phyloP scores from a whole-genome alignment of 1,140 invertebrate genomes.

The Physella acuta region DNA sequence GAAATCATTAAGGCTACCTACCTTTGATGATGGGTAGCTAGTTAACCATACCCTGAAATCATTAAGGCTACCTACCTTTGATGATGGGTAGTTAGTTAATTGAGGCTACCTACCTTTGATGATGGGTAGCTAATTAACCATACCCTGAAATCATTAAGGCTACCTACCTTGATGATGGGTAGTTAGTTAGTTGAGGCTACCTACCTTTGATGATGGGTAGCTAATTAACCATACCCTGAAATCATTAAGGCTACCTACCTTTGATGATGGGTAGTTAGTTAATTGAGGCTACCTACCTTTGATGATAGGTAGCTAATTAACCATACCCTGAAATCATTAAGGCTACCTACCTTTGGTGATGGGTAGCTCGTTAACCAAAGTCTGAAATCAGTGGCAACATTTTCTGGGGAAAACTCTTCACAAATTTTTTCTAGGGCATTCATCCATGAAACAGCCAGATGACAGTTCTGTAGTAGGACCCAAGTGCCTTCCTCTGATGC shows the following conservation, averaged over 20 bases:
- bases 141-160: constrained; percentile 58
- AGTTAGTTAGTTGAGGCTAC: no score
- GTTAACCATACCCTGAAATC: constrained; percentile 61
- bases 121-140: constrained; percentile 62
- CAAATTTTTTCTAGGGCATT: constrained; percentile 62
- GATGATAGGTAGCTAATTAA: no score
- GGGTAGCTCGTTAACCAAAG: constrained; percentile 62
- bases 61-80: no score
- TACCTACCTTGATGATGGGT: no score
- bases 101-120: constrained; percentile 57
- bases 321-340: no score
- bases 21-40: constrained; percentile 60
- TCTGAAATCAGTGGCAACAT: constrained; percentile 55
- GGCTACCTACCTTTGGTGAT: constrained; percentile 57
- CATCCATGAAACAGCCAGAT: constrained; percentile 93
- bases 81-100: no score
- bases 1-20: no score
- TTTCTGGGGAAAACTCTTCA: constrained; percentile 55
- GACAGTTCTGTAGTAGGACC: constrained; percentile 95
- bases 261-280: no score
- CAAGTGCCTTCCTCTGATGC: constrained; percentile 65
- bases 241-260: no score
- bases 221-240: no score
- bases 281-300: no score
- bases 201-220: no score